Evolutionary conservation across 2,797 vertebrate genomes (phyloP), one percentile per base, ranked within the genome.

Genomic region (Lophius americanus): DNA sequence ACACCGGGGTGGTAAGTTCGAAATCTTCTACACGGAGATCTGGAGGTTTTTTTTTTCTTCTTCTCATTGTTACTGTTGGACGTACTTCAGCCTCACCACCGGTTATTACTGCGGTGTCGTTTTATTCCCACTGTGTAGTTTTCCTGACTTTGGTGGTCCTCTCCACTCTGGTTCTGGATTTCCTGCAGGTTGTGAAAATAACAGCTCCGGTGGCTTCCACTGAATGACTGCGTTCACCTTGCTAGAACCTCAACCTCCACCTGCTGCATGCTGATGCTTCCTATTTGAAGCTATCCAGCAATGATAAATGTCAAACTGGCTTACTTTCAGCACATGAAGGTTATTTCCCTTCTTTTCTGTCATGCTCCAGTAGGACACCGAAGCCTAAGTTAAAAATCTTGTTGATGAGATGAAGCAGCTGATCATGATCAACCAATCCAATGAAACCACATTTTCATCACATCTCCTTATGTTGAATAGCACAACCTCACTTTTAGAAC

Each of bases 1-100:
- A 92, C 81, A 88, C 78, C 36, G 92, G 92, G 80, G 90, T 91
- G 90, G 92, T 93, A 86, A 92, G 92, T 83, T 77, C 42, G 10
- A 10, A 12, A 37, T 44, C 60, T 58, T 58, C 48, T 44, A 8
- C 32, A 32, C 9, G 3, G 9, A 32, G 8, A 9, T 33, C 0
- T 13, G 36, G 10, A 10, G 4, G 84, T 63, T 41, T 41, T 48
- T 50, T 64, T 43, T 51, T 42, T 4, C n/a, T 14, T 43, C 53
- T 42, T 4, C n/a, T 14, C 38, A 42, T 66, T 54, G 3, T 33
- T 7, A 48, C 60, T 60, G 57, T 14, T 11, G 5, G 2, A 1
- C 43, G 53, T 53, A 61, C 63, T 44, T 35, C 58, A 13, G 6
- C 0, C 12, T 39, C 41, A 7, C 44, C 47, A 14, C 13, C 7